These are phyloP conservation scores for Pasiphila rectangulata DNA, from an alignment of 2,888 invertebrate genomes.

Conservation along the genomic window DNA sequence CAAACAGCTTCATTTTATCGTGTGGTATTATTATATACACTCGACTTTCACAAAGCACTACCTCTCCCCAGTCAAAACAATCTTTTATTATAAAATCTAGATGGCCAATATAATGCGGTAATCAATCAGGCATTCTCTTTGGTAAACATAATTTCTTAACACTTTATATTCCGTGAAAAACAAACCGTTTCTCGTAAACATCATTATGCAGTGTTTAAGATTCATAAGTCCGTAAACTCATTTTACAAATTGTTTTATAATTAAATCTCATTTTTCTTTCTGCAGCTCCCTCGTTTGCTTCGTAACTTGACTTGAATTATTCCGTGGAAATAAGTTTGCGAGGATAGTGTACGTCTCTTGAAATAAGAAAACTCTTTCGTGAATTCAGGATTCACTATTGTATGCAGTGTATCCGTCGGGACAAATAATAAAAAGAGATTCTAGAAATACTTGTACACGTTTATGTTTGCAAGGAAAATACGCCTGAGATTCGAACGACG, in stretches of 20 bases:
- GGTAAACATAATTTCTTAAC: no score
- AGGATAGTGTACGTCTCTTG: background rate
- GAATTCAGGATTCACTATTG: background rate
- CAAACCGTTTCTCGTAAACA: slow-evolving; percentile 11
- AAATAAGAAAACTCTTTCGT: background rate
- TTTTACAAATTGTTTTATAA: slow-evolving; percentile 23
- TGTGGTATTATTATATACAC: no score
- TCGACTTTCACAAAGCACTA: no score
- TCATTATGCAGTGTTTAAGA: slow-evolving; percentile 17
- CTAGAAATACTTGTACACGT: no score
- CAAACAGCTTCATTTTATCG: no score
- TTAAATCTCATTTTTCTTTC: slow-evolving; percentile 14
- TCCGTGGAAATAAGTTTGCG: background rate
- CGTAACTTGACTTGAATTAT: slow-evolving; percentile 14
- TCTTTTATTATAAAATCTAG: no score
- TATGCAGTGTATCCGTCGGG: background rate
- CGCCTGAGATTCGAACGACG: no score
- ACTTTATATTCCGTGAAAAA: no score
- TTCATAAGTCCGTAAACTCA: slow-evolving; percentile 7
- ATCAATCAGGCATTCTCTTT: no score
- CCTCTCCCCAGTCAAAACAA: no score
- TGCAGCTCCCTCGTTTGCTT: slow-evolving; percentile 8
- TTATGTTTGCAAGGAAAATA: background rate
- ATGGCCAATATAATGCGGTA: no score
- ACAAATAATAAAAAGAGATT: no score